Base-by-base conservation (phyloP, 1,140 invertebrate species). In the Nylanderia fulva region DNA sequence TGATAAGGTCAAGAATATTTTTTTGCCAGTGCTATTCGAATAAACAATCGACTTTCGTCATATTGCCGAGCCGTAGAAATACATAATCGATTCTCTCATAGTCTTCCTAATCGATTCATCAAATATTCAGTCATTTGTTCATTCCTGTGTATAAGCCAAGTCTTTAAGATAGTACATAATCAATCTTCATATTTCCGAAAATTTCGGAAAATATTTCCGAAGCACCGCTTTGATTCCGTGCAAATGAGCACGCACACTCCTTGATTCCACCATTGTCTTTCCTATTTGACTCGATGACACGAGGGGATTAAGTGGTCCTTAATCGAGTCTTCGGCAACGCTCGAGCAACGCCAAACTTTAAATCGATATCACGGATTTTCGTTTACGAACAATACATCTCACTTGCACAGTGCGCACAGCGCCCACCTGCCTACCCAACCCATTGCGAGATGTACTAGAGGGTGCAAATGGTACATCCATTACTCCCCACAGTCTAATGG, bases 401-500 rank as follows among this genome's bases (percentile, higher is more conserved):
- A 27, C 75, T 29, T 72, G 71, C 88, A 52, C 24, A 21, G 13
- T 8, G 58, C 8, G 77, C 45, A 74, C 56, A 54, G 66, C 15
- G 52, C 64, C 77, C 36, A 66, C 85, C 33, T 8, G 48, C 63
- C 69, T 85, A 85, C 63, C 39, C 76, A 76, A 75, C 71, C 71
- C 45, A 48, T 48, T 18, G 33, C 80, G 69, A 82, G 84, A 85
- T 80, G 88, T 89, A 90, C 85, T 82, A 88, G 88, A 89, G 87
- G 85, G 91, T 88, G 87, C 87, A 92, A 92, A 92, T 92, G 90
- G 86, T 91, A 92, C 91, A 90, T 91, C 87, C 91, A 92, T 93
- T 92, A 92, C 88, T 92, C 90, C 91, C 91, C 85, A 76, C 89
- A 92, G 88, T 93, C 88, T 93, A 93, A 93, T 93, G 90, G 92